Evolutionary conservation across 1,140 invertebrate genomes (phyloP), one percentile per base, ranked within the genome.

Genomic region (Drosophila lini): DNA sequence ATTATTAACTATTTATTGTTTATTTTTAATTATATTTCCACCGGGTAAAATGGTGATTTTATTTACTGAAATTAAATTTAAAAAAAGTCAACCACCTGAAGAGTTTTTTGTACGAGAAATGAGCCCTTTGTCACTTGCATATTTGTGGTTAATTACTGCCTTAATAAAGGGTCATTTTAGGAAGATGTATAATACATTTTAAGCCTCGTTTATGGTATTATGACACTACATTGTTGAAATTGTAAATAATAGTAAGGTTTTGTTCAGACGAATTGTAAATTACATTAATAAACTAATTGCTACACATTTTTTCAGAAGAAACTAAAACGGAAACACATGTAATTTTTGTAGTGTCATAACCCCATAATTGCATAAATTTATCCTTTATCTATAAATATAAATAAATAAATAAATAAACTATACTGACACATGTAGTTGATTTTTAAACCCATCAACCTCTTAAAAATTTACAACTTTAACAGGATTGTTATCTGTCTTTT

Each of bases 371-470:
- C 5, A 11, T 1, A 10, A 44, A 15, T 28, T 15, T 1, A 47
- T 16, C n/a, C 4, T 7, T 16, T 2, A 13, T 13, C n/a, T 34
- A 6, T 34, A 34, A 13, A 28, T 28, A 5, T 28, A 5, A 28
- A 28, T 28, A 28, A 5, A 28, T 28, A 25, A 4, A 5, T 25
- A 28, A 19, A 16, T n/a, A 34, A 11, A n/a, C 19, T 19, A 5
- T 19, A 3, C n/a, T 34, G 1, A 13, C n/a, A 34, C 15, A 34
- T 34, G 0, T 36, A 22, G 13, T n/a, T 53, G 6, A 15, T n/a
- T 53, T 53, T n/a, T 38, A 36, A 19, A 22, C 32, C 50, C 50
- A 22, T 38, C 13, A n/a, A 38, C 19, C 32, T 15, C 52, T 53
- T 10, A 1, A 9, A 38, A 38, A 55, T 55, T 0, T 50, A 48